Conservation (phyloP, 53 echinoderm and acorn worm genomes). For the Arbacia lixula region DNA sequence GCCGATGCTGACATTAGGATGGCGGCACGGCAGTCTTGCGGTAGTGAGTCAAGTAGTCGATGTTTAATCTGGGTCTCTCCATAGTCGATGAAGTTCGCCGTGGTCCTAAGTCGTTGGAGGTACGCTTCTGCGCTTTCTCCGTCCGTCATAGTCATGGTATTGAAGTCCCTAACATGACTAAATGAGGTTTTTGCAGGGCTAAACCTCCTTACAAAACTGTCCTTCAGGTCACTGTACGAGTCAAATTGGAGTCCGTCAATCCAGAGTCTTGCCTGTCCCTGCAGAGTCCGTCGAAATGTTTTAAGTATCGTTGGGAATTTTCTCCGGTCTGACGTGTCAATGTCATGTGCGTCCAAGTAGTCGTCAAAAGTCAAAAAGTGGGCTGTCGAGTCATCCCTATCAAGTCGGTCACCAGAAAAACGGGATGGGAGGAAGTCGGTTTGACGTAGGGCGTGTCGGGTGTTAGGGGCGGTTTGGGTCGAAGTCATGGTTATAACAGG, state of each 20-base stretch:
- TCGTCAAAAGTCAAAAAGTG: not conserved
- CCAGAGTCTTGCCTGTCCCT: not conserved
- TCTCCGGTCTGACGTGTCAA: not conserved
- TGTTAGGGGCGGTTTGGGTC: no score
- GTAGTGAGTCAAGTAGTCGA: conserved; percentile 22
- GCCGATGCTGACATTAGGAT: conserved; percentile 47
- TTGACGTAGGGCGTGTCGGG: conserved; percentile 1
- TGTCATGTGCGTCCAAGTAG: conserved; percentile 12
- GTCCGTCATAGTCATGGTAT: conserved; percentile 25
- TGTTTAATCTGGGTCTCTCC: conserved; percentile 48
- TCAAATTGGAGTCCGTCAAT: not conserved
- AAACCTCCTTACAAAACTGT: conserved; percentile 15
- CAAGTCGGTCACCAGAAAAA: not conserved
- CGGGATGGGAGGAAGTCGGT: not conserved
- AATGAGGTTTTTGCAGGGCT: conserved; percentile 19
- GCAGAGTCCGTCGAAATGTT: not conserved
- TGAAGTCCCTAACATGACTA: conserved; percentile 17
- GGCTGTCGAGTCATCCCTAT: not conserved
- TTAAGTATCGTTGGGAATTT: not conserved
- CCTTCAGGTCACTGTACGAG: not conserved
- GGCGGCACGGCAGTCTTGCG: conserved; percentile 59
- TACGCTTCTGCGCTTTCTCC: conserved; percentile 50
- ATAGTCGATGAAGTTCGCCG: conserved; percentile 31
- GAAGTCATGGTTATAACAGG: no score
- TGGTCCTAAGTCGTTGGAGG: conserved; percentile 9